Evolutionary conservation across 2,888 invertebrate species (phyloP).

Genomic region (Ichneumoninae sp.): DNA sequence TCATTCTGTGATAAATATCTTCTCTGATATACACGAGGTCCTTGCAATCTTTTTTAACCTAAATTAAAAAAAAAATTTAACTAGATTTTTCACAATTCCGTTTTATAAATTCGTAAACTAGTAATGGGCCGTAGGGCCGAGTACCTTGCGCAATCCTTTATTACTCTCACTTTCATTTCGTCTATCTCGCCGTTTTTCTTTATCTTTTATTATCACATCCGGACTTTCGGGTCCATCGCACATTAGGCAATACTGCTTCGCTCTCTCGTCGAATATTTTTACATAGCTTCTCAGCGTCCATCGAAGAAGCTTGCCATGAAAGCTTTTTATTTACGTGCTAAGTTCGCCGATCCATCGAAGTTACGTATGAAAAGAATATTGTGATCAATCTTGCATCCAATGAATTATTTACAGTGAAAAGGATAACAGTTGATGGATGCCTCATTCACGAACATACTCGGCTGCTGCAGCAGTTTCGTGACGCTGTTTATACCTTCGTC

Average conservation of each 20-base stretch:
- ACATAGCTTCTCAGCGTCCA: neutral
- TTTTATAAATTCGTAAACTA: slow-evolving; percentile 44
- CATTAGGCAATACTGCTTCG: slow-evolving; percentile 10
- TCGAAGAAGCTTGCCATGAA: neutral
- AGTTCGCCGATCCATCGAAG: neutral
- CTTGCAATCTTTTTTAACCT: neutral
- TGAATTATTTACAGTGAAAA: slow-evolving; percentile 21
- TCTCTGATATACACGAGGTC: slow-evolving; percentile 13
- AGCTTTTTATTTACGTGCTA: neutral
- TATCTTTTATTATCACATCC: slow-evolving; percentile 59
- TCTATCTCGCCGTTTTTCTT: slow-evolving; percentile 9
- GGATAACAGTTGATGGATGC: neutral
- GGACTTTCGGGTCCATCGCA: slow-evolving; percentile 25
- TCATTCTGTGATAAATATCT: slow-evolving; percentile 10
- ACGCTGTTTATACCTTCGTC: neutral
- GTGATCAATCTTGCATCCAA: neutral
- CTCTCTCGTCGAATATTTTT: slow-evolving; percentile 17
- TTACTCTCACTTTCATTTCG: slow-evolving; percentile 50
- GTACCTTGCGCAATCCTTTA: slow-evolving; percentile 12
- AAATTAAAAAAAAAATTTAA: neutral
- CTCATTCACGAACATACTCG: neutral
- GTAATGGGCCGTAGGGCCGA: slow-evolving; percentile 6
- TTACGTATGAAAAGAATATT: slow-evolving; percentile 3
- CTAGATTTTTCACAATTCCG: neutral
- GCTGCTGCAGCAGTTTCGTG: neutral